Conservation (phyloP, 1,140 invertebrate genomes). For the Eurosta solidaginis region DNA sequence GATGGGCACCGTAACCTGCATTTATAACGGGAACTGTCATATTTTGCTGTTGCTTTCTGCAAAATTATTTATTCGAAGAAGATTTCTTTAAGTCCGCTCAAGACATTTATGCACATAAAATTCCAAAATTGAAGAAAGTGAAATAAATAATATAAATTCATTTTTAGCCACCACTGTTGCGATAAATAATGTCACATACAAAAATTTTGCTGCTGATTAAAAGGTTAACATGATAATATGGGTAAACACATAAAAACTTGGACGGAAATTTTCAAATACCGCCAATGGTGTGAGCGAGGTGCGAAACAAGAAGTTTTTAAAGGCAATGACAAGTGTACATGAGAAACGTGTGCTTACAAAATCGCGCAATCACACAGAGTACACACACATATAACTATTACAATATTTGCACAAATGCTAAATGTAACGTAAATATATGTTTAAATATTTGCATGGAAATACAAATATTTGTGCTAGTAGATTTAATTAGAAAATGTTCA, state of each 20-base stretch:
- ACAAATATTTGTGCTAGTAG: neutral
- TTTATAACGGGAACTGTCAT: conserved; percentile 8
- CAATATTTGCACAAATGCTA: neutral
- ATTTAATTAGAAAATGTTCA: no score
- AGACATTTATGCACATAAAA: neutral
- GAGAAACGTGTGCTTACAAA: neutral
- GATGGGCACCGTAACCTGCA: neutral
- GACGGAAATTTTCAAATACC: conserved; percentile 22
- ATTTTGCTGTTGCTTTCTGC: neutral
- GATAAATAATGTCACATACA: no score
- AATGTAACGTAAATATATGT: neutral
- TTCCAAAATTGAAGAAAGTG: neutral
- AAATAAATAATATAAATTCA: no score
- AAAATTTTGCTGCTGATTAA: no score
- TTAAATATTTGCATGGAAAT: neutral
- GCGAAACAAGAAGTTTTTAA: neutral
- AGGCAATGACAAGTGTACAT: conserved; percentile 5
- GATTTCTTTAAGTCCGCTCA: neutral
- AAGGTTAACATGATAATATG: no score
- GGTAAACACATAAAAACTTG: conserved; percentile 11
- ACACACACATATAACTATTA: neutral
- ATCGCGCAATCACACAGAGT: neutral
- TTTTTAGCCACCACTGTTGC: no score
- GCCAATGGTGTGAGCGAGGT: conserved; percentile 6
- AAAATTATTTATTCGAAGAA: neutral